These are phyloP conservation scores for Catharus bicknelli DNA, from an alignment of 2,113 vertebrate species.

Conservation along the genomic window DNA sequence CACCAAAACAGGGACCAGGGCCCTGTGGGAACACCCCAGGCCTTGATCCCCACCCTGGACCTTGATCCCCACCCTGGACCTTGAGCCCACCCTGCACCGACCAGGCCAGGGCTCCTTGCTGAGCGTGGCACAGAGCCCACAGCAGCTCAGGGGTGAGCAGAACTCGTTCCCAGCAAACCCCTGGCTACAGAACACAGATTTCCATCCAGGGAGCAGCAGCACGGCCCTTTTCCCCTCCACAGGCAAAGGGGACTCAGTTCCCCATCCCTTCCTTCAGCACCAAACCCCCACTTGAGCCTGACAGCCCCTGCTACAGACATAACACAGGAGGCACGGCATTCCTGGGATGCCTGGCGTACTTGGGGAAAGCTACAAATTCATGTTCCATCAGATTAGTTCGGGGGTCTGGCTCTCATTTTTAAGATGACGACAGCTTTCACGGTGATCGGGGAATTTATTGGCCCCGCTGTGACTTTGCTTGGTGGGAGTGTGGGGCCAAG, in stretches of 20 bases:
- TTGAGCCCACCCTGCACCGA: accelerated
- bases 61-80: no score
- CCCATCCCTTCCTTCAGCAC: not conserved
- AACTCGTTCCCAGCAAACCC: accelerated
- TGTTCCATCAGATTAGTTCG: not conserved
- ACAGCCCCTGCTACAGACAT: not conserved
- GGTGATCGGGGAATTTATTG: not conserved
- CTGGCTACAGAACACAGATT: not conserved
- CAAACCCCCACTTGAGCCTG: not conserved
- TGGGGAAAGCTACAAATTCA: not conserved
- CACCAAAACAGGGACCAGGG: no score
- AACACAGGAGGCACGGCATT: not conserved
- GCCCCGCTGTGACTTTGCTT: accelerated
- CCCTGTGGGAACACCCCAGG: accelerated
- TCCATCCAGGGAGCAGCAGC: not conserved
- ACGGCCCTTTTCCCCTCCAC: not conserved
- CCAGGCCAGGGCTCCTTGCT: not conserved
- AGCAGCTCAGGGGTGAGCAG: not conserved
- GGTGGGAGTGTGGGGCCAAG: not conserved
- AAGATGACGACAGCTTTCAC: not conserved
- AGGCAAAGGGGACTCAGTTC: not conserved
- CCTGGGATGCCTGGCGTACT: not conserved
- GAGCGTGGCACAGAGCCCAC: not conserved
- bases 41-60: not conserved
- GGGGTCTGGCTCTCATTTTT: not conserved